These are phyloP conservation scores for Rhinichthys osculus DNA, from an alignment of 2,797 vertebrate species.

Conservation along the genomic window DNA sequence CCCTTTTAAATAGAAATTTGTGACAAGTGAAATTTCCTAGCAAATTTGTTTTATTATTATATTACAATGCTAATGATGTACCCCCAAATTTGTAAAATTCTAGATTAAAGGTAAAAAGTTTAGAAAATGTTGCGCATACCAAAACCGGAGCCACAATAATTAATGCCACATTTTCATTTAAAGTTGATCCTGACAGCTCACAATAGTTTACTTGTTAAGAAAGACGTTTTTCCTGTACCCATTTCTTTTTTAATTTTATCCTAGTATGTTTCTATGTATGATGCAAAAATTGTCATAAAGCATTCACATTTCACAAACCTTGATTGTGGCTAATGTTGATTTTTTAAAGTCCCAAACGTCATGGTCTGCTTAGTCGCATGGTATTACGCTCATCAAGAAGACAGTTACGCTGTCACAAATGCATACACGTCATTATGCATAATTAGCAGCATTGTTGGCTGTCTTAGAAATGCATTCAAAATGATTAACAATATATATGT, in stretches of 20 bases:
- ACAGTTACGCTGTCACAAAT: neutral
- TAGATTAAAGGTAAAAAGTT: neutral
- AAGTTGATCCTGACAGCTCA: constrained; percentile 3
- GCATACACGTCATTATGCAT: neutral
- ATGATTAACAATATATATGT: neutral
- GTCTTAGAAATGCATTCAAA: neutral
- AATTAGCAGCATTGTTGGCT: neutral
- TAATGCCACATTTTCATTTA: constrained; percentile 4
- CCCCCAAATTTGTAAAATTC: neutral
- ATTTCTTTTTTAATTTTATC: neutral
- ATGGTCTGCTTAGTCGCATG: neutral
- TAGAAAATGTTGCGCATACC: constrained; percentile 20
- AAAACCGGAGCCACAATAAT: constrained; percentile 19
- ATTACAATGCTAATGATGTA: neutral
- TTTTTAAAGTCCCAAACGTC: neutral
- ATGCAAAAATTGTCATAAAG: constrained; percentile 9
- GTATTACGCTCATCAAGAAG: neutral
- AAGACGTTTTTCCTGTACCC: neutral
- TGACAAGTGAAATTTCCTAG: neutral
- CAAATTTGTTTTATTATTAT: neutral
- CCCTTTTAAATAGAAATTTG: neutral
- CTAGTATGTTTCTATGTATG: constrained; percentile 25
- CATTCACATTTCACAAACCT: constrained; percentile 29
- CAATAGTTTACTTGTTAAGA: neutral
- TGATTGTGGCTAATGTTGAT: constrained; percentile 14